These are phyloP conservation scores for Sylvia atricapilla DNA, from an alignment of 2,113 vertebrate genomes.

Conservation along the genomic window DNA sequence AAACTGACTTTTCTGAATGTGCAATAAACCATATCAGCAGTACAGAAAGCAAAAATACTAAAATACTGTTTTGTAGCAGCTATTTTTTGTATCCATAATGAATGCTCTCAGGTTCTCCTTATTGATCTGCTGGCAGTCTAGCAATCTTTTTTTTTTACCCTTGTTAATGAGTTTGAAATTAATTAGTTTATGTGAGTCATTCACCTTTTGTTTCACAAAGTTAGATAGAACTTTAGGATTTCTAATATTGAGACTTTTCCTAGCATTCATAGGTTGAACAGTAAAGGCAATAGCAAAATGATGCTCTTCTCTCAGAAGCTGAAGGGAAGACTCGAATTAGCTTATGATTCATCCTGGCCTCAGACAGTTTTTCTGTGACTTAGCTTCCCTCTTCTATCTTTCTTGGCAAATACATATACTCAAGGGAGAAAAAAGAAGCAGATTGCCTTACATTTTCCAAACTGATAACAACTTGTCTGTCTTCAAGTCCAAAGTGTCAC, in stretches of 20 bases:
- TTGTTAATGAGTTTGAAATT: background rate
- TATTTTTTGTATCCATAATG: background rate
- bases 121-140: background rate
- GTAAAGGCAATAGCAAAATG: background rate
- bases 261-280: background rate
- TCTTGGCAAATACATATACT: background rate
- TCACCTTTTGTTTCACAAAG: background rate
- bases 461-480: background rate
- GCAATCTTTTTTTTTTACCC: background rate
- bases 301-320: background rate
- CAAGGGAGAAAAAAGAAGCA: background rate
- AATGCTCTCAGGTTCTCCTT: background rate
- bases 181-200: background rate
- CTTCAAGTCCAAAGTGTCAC: background rate
- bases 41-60: background rate
- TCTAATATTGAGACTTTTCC: background rate
- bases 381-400: background rate
- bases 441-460: background rate
- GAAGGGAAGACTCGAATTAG: background rate
- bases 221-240: background rate
- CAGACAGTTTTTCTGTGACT: background rate
- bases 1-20: background rate
- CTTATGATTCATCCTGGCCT: background rate
- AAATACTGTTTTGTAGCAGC: background rate
- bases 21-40: background rate